phyloP scores from a whole-genome alignment of 2,113 vertebrate genomes.

The Hymenochirus boettgeri region DNA sequence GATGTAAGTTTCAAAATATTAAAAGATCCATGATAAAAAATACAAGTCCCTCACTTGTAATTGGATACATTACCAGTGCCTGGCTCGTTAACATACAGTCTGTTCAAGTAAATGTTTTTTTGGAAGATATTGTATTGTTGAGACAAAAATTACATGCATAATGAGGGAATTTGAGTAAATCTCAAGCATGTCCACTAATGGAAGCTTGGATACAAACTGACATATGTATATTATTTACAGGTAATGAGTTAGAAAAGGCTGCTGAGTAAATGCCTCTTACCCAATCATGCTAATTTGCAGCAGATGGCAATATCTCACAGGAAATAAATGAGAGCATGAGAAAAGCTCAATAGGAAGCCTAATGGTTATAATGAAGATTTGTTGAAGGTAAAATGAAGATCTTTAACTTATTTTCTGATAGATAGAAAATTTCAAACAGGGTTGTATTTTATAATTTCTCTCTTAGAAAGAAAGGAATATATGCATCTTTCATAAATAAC shows the following conservation, averaged over 20 bases:
- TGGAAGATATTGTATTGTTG: background rate
- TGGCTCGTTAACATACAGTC: too few relatives aligned
- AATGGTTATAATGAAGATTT: conserved; percentile 27
- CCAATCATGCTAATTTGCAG: conserved; percentile 17
- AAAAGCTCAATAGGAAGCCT: conserved; percentile 10
- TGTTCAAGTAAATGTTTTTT: too few relatives aligned
- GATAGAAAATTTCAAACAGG: too few relatives aligned
- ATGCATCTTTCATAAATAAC: too few relatives aligned
- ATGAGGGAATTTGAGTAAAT: conserved; percentile 7
- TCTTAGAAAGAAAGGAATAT: too few relatives aligned
- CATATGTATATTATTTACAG: conserved; percentile 27
- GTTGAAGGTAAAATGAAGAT: conserved; percentile 18
- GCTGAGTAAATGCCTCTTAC: conserved; percentile 15
- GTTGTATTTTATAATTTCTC: too few relatives aligned
- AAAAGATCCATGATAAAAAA: too few relatives aligned
- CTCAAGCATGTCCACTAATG: conserved; percentile 19
- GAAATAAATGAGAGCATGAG: conserved; percentile 12
- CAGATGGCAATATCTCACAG: conserved; percentile 34
- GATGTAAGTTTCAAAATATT: too few relatives aligned
- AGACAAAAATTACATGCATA: conserved; percentile 1
- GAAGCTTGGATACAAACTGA: conserved; percentile 14
- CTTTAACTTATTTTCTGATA: too few relatives aligned
- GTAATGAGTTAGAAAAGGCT: conserved; percentile 31
- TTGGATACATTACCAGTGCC: too few relatives aligned
- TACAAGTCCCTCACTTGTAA: too few relatives aligned